Base-by-base conservation (phyloP, 2,888 invertebrate genomes). In the Capitulum mitella region DNA sequence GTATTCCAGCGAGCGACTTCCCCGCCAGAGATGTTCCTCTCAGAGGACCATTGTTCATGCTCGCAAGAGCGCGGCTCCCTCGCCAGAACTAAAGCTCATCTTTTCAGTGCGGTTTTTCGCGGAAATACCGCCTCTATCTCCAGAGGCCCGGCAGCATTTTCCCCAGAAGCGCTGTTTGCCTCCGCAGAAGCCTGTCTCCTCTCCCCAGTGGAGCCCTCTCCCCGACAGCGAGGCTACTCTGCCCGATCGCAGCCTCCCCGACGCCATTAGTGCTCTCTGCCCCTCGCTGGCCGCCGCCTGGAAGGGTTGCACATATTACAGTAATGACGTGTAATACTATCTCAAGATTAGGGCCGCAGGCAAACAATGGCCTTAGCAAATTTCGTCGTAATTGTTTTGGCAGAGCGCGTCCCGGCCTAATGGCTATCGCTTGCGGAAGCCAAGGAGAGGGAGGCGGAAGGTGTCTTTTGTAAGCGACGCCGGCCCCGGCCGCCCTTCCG, bases 301-400 rank as follows among this genome's bases (percentile, higher is more conserved):
- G 70, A 70, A 70, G 70, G 70, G 70, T 40, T 70, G 40, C 70
- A 64, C 70, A 70, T 70, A 70, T 70, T 70, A 70, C 70, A 40
- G 37, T 70, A 70, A 70, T 70, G 70, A 70, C 40, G 70, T 70
- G 70, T 70, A 70, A 70, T 70, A 70, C 70, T 70, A 70, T 70
- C 70, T 70, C 70, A 70, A 70, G 70, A 70, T 70, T 70, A 70
- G 70, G 70, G 40, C 70, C 70, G 40, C 70, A 16, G 70, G 40
- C 70, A 70, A 70, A 70, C 70, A 70, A 70, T 70, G 70, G 70
- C 40, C 70, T 70, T 37, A 70, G 70, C 70, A 70, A 70, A 70
- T 70, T 70, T 70, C 70, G 70, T 26, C 70, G 70, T 70, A 70
- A 70, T 70, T 70, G 70, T 70, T 70, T 70, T 70, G 70, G 70